Evolutionary conservation across 2,113 vertebrate genomes (phyloP), one percentile per base, ranked within the genome.

Genomic region (Lutjanus erythropterus): DNA sequence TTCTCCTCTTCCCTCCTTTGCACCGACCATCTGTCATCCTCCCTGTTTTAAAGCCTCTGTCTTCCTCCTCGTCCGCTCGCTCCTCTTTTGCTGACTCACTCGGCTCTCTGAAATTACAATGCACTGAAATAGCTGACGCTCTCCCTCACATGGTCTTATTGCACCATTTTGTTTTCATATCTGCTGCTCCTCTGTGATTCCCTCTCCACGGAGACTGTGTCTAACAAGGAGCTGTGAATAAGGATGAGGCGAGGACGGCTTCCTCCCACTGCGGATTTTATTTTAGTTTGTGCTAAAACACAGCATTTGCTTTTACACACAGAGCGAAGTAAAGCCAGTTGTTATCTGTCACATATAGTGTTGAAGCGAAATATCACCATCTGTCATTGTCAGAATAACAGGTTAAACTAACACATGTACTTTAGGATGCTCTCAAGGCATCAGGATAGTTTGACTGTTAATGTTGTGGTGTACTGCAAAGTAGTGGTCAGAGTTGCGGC

Each of bases 81-180:
- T 66, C 75, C 50, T 59, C 76, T 73, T 78, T 47, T 81, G 83
- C 89, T 89, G 84, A 87, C 85, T 89, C 85, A 83, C 62, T 83
- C 80, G 9, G 60, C 86, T 65, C 65, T 75, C 64, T 71, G 72
- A 89, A 87, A 90, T 87, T 75, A 76, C 62, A 87, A 85, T 78
- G 74, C 49, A 68, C 77, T 46, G 55, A 81, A 86, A 85, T 76
- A 85, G 76, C 76, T 64, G 61, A 60, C 33, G 42, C 29, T 35
- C 7, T 50, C 8, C 46, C 64, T 21, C 35, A 2, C 47, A 3
- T 67, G 1, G 33, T 66, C 47, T 75, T 59, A 33, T 68, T 88
- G 69, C 76, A 73, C 76, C 71, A 80, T 80, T 87, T 89, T 80
- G 67, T 62, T 80, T 81, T 72, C 33, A 47, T 61, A 60, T 75